Percentiles rank a stretch among this genome's conserved stretches.
Conservation (phyloP, 2,797 vertebrate genomes). For the Pantherophis vulpinus region DNA sequence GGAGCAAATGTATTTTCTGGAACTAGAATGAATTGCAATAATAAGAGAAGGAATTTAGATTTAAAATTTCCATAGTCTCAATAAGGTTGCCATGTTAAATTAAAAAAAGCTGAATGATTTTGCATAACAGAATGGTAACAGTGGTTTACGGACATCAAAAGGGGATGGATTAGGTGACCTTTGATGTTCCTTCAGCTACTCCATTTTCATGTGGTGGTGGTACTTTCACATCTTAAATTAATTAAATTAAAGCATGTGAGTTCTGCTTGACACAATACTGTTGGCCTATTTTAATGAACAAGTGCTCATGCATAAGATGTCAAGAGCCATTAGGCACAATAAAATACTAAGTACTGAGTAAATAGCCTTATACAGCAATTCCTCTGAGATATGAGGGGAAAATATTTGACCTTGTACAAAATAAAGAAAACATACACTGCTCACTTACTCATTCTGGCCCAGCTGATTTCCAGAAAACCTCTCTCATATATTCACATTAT, state of each 20-base stretch:
- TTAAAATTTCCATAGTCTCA: not conserved
- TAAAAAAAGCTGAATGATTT: not conserved
- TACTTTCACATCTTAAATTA: not conserved
- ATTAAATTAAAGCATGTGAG: not conserved
- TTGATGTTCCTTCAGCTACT: not conserved
- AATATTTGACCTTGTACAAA: not conserved
- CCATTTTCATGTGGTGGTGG: not conserved
- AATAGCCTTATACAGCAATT: not conserved
- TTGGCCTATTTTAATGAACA: not conserved
- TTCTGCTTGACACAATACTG: not conserved
- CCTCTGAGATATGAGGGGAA: not conserved
- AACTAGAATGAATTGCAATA: not conserved
- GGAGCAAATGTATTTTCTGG: not conserved
- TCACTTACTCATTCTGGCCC: not conserved
- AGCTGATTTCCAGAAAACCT: not conserved
- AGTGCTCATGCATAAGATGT: not conserved
- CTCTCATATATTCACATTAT: not conserved
- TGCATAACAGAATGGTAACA: not conserved
- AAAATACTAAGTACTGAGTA: not conserved
- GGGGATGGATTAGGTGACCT: not conserved
- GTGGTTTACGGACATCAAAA: not conserved
- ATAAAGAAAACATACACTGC: not conserved
- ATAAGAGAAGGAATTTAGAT: not conserved
- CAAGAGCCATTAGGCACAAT: not conserved
- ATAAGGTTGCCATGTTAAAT: not conserved